These are phyloP conservation scores for Mesocricetus auratus DNA, from an alignment of 2,113 vertebrate genomes.

Conservation along the genomic window DNA sequence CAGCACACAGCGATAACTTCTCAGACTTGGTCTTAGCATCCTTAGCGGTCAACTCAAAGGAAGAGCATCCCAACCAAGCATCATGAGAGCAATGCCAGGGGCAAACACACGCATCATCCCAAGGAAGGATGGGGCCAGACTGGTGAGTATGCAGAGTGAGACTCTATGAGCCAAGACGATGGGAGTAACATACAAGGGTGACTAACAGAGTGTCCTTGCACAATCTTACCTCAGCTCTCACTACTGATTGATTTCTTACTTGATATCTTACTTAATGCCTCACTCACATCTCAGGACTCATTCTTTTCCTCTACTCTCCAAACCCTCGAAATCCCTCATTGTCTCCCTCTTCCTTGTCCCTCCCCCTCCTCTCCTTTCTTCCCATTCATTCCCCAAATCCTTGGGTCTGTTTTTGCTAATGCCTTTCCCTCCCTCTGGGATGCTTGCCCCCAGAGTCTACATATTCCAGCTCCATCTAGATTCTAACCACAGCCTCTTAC, in stretches of 20 bases:
- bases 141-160: background rate
- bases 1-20: background rate
- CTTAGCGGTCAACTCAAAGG: background rate
- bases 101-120: background rate
- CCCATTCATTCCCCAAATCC: background rate
- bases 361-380: background rate
- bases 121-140: background rate
- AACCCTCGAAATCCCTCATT: background rate
- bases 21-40: background rate
- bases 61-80: background rate
- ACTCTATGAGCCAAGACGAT: background rate
- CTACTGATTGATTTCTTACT: too few species aligned
- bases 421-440: background rate
- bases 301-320: background rate
- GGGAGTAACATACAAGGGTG: background rate
- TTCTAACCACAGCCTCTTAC: background rate
- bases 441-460: background rate
- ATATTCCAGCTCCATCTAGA: background rate
- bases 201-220: background rate
- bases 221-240: too few species aligned
- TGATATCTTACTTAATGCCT: accelerated
- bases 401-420: background rate
- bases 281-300: too few species aligned
- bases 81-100: accelerated
- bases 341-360: accelerated